Percentiles rank a stretch among this genome's conserved stretches.
Evolutionary conservation across 2,888 invertebrate species (phyloP).

Genomic region (Eudasyphora cyanicolor): DNA sequence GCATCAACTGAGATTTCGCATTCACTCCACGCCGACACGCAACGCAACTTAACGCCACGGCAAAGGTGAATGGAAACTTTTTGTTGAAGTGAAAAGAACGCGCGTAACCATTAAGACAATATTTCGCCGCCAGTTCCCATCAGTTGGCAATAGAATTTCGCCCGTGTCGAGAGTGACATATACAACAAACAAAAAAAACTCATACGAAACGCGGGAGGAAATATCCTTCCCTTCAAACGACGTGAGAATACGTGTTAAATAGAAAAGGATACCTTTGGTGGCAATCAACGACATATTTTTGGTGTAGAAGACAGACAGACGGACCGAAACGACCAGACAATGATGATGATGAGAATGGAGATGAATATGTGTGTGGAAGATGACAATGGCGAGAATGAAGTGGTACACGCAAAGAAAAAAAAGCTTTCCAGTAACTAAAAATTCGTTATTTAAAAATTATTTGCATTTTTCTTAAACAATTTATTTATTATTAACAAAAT

Average conservation of each 20-base stretch:
- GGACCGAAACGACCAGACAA: background rate
- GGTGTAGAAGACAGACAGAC: slow-evolving; percentile 2
- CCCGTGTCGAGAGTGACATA: background rate
- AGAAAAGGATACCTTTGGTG: background rate
- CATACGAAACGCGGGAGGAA: slow-evolving; percentile 4
- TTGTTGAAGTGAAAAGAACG: no score
- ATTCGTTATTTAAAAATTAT: no score
- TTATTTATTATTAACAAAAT: no score
- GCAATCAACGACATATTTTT: background rate
- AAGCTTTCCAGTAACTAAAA: no score
- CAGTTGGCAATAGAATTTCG: slow-evolving; percentile 64
- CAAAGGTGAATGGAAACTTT: slow-evolving; percentile 58
- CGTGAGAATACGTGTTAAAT: background rate
- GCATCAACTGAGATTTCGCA: slow-evolving; percentile 64
- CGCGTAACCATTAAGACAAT: slow-evolving; percentile 48
- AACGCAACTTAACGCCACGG: no score
- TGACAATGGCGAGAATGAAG: background rate
- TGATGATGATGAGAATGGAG: background rate
- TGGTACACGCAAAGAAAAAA: no score
- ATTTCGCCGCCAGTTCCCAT: slow-evolving; percentile 34
- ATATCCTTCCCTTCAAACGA: background rate
- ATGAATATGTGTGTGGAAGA: background rate
- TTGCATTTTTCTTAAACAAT: no score
- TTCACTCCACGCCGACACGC: slow-evolving; percentile 65
- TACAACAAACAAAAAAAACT: background rate